phyloP scores from a whole-genome alignment of 2,113 vertebrate species.

The Mugil cephalus region DNA sequence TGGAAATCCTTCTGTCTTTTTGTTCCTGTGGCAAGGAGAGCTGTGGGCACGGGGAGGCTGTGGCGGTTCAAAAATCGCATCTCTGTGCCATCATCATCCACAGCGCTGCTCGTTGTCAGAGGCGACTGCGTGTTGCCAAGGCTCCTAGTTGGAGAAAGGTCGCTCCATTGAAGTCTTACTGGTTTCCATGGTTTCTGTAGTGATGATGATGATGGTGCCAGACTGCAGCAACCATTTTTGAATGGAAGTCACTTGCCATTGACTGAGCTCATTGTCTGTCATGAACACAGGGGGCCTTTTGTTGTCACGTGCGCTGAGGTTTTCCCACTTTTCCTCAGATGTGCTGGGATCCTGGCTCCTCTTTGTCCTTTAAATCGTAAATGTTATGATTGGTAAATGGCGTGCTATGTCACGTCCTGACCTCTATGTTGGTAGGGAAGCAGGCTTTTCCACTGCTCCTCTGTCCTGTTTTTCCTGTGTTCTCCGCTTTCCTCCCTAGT shows the following conservation, averaged over 20 bases:
- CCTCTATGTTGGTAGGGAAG: constrained; percentile 26
- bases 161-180: constrained; percentile 39
- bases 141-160: constrained; percentile 56
- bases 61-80: constrained; percentile 35
- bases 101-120: constrained; percentile 36
- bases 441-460: constrained; percentile 10
- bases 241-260: constrained; percentile 21
- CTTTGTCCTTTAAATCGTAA: constrained; percentile 11
- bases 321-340: background rate
- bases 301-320: background rate
- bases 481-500: constrained; percentile 30
- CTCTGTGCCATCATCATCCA: constrained; percentile 20
- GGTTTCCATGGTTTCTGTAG: constrained; percentile 68
- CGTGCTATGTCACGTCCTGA: constrained; percentile 25
- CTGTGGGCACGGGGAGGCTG: background rate
- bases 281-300: background rate
- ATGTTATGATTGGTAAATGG: constrained; percentile 22
- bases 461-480: constrained; percentile 19
- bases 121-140: constrained; percentile 48
- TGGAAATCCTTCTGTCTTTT: constrained; percentile 5
- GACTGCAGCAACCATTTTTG: constrained; percentile 20
- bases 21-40: constrained; percentile 28
- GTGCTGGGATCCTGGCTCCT: background rate
- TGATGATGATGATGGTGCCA: constrained; percentile 23
- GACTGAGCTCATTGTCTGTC: constrained; percentile 10